phyloP scores from a whole-genome alignment of 2,888 invertebrate genomes.

The Boloria euphrosyne region DNA sequence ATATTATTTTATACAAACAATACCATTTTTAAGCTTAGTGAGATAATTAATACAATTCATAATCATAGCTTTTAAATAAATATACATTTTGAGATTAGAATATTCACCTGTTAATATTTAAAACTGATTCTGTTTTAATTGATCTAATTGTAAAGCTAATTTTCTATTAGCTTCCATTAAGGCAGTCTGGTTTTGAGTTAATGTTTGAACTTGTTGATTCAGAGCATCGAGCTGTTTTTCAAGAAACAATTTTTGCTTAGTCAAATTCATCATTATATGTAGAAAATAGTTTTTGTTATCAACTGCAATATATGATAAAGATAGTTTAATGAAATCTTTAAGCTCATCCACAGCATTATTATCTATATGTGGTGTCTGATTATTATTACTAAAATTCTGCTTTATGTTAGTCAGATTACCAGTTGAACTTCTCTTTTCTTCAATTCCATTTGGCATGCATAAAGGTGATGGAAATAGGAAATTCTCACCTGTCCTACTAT shows the following conservation, averaged over 20 bases:
- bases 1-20: background rate
- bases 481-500: slow-evolving; percentile 55
- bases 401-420: slow-evolving; percentile 52
- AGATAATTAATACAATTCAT: slow-evolving; percentile 8
- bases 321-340: slow-evolving; percentile 70
- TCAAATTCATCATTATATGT: slow-evolving; percentile 75
- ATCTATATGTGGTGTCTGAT: slow-evolving; percentile 50
- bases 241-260: slow-evolving; percentile 73
- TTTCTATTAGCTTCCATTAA: slow-evolving; percentile 77
- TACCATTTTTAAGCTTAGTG: slow-evolving; percentile 28
- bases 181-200: slow-evolving; percentile 66
- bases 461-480: slow-evolving; percentile 62
- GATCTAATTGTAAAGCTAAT: slow-evolving; percentile 72
- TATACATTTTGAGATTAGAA: too few relatives aligned
- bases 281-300: slow-evolving; percentile 73
- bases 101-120: slow-evolving; percentile 15
- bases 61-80: slow-evolving; percentile 2
- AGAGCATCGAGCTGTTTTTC: slow-evolving; percentile 67
- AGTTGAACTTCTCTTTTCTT: slow-evolving; percentile 53
- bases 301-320: slow-evolving; percentile 66
- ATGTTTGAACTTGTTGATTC: slow-evolving; percentile 61
- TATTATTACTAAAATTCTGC: slow-evolving; percentile 47
- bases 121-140: slow-evolving; percentile 61
- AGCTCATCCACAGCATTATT: slow-evolving; percentile 61
- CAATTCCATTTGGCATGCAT: slow-evolving; percentile 54